These are phyloP conservation scores for Lerema accius DNA, from an alignment of 1,140 invertebrate genomes.

Conservation along the genomic window DNA sequence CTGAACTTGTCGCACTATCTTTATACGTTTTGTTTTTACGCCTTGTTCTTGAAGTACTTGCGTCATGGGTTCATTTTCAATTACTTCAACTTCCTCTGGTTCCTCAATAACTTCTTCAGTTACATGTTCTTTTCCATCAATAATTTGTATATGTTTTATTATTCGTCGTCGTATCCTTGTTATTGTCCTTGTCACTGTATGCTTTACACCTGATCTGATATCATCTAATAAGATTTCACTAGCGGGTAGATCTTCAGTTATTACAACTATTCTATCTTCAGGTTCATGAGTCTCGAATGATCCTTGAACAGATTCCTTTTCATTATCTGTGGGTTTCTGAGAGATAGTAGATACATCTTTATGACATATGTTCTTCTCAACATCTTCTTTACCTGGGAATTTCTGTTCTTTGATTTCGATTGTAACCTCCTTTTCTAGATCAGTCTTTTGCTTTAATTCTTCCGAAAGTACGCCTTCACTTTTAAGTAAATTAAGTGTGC, in stretches of 20 bases:
- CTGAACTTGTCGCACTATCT: conserved; percentile 87
- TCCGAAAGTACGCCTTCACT: conserved; percentile 24
- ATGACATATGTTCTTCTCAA: conserved; percentile 7
- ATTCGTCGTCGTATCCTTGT: conserved; percentile 85
- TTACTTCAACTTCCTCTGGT: conserved; percentile 84
- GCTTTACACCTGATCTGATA: conserved; percentile 86
- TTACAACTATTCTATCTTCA: conserved; percentile 34
- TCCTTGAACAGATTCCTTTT: not conserved
- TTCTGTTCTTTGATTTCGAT: not conserved
- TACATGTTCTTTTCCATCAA: conserved; percentile 90
- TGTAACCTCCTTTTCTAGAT: conserved; percentile 2
- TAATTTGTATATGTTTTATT: conserved; percentile 88
- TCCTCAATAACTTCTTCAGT: conserved; percentile 89
- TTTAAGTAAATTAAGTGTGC: conserved; percentile 50
- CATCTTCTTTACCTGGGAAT: not conserved
- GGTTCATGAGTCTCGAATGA: conserved; percentile 42
- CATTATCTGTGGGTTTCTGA: not conserved
- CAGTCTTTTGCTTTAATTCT: conserved; percentile 40
- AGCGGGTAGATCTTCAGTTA: conserved; percentile 37
- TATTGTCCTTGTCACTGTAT: conserved; percentile 85
- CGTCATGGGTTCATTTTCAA: conserved; percentile 56
- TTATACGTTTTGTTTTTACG: conserved; percentile 84
- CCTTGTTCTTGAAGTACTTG: conserved; percentile 59
- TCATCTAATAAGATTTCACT: conserved; percentile 73
- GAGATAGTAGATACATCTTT: conserved; percentile 17